Evolutionary conservation across 2,888 invertebrate species (phyloP).

Genomic region (Pandemis heparana): DNA sequence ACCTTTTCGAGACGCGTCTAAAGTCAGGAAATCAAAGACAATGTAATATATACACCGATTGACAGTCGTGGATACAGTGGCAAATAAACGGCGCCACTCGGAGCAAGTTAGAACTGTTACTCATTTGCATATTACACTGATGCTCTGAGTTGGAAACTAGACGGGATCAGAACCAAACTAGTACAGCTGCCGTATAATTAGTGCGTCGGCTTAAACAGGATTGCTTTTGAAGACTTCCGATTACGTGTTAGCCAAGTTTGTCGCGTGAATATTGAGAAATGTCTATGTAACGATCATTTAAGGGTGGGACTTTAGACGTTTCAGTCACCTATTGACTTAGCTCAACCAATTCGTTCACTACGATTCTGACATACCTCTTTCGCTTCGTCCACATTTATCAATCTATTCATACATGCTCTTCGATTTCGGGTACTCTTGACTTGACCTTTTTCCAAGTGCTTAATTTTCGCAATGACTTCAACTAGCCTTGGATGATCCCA

Average conservation of each 20-base stretch:
- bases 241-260: constrained; percentile 1
- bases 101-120: constrained; percentile 29
- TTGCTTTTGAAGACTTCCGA: constrained; percentile 7
- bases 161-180: constrained; percentile 6
- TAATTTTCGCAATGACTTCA: too few species aligned
- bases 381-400: too few species aligned
- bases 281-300: background rate
- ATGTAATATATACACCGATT: background rate
- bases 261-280: background rate
- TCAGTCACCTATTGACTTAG: too few species aligned
- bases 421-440: too few species aligned
- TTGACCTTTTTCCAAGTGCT: too few species aligned
- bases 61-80: background rate
- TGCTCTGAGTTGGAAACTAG: background rate
- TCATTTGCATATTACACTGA: constrained; percentile 34
- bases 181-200: constrained; percentile 10
- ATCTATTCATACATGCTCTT: too few species aligned
- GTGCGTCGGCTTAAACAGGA: background rate
- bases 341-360: too few species aligned
- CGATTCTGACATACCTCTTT: too few species aligned
- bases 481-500: too few species aligned
- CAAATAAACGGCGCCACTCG: constrained; percentile 18
- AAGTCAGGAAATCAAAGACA: background rate
- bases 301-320: too few species aligned
- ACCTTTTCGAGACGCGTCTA: too few species aligned